A percentile compares a stretch with the other conserved stretches of the same genome.
phyloP scores from a whole-genome alignment of 2,888 invertebrate species.

The Mesopsocus fuscifrons region DNA sequence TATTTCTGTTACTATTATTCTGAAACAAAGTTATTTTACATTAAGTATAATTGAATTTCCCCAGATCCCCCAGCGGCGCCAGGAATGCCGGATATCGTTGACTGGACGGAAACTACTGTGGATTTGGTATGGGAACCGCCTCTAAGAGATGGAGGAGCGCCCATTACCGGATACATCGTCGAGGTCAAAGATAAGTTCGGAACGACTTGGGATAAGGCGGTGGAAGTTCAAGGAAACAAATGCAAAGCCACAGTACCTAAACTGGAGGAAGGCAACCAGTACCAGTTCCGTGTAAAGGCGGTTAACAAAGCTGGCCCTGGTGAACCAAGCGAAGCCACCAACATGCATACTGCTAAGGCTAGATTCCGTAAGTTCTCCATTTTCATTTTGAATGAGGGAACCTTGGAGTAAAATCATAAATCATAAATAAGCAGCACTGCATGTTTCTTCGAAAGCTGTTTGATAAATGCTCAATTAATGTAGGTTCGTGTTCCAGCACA shows the following conservation, averaged over 20 bases:
- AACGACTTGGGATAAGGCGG: slow-evolving; percentile 66
- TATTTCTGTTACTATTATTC: too few relatives aligned
- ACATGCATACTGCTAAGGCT: slow-evolving; percentile 78
- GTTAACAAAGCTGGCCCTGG: slow-evolving; percentile 90
- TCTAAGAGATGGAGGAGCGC: slow-evolving; percentile 77
- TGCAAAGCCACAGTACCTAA: slow-evolving; percentile 77
- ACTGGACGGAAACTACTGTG: slow-evolving; percentile 80
- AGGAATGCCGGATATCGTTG: slow-evolving; percentile 75
- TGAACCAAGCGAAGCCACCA: slow-evolving; percentile 78
- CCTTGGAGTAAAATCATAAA: too few relatives aligned
- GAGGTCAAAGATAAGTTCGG: slow-evolving; percentile 82
- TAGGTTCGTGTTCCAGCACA: too few relatives aligned
- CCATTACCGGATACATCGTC: slow-evolving; percentile 81
- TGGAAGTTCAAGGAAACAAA: slow-evolving; percentile 62
- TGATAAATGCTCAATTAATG: too few relatives aligned
- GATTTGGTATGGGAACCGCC: slow-evolving; percentile 85
- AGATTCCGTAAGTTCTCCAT: slow-evolving; percentile 52
- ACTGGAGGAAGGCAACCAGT: slow-evolving; percentile 84
- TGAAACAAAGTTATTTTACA: too few relatives aligned
- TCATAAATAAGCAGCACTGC: too few relatives aligned
- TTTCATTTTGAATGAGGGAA: too few relatives aligned
- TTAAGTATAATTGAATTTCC: too few relatives aligned
- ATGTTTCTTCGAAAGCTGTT: too few relatives aligned
- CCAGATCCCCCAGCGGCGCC: slow-evolving; percentile 68
- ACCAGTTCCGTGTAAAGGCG: slow-evolving; percentile 87